These are phyloP conservation scores for Entomyzon cyanotis DNA, from an alignment of 2,113 vertebrate genomes.

Conservation along the genomic window DNA sequence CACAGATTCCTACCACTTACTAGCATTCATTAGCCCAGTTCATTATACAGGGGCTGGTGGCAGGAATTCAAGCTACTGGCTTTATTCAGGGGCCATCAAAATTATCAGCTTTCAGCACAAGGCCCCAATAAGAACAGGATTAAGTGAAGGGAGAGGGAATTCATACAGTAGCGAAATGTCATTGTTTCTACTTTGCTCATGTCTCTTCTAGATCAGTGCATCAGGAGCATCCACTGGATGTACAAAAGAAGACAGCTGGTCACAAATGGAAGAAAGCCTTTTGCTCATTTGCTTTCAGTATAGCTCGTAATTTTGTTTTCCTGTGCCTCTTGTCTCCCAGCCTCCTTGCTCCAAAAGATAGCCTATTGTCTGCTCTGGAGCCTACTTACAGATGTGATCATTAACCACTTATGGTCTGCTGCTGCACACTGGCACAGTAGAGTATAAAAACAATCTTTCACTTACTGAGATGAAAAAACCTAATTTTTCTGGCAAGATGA, in stretches of 20 bases:
- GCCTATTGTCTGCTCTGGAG: slow-evolving; percentile 9
- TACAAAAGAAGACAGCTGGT: slow-evolving; percentile 66
- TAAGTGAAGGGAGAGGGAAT: slow-evolving; percentile 74
- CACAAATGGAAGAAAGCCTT: slow-evolving; percentile 62
- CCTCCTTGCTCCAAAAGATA: slow-evolving; percentile 22
- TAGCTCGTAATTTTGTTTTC: slow-evolving; percentile 56
- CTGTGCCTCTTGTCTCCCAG: neutral
- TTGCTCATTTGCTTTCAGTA: slow-evolving; percentile 39
- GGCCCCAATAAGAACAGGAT: slow-evolving; percentile 75
- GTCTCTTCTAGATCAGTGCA: slow-evolving; percentile 59
- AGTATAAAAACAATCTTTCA: neutral
- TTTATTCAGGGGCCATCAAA: slow-evolving; percentile 81
- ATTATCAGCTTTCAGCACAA: slow-evolving; percentile 80
- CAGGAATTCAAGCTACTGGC: slow-evolving; percentile 88
- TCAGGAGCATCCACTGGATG: slow-evolving; percentile 64
- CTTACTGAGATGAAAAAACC: neutral
- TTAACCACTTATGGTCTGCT: slow-evolving; percentile 32
- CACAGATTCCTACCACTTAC: slow-evolving; percentile 87
- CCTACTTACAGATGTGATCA: slow-evolving; percentile 47
- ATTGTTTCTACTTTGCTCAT: slow-evolving; percentile 70
- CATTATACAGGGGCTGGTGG: slow-evolving; percentile 91
- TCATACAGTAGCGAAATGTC: slow-evolving; percentile 78
- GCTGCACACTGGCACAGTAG: neutral
- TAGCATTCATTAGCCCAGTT: slow-evolving; percentile 96
- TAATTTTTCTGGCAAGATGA: neutral